Percentiles rank a stretch among this genome's conserved stretches.
phyloP scores from a whole-genome alignment of 2,113 vertebrate genomes.

The Hiodon tergisus region DNA sequence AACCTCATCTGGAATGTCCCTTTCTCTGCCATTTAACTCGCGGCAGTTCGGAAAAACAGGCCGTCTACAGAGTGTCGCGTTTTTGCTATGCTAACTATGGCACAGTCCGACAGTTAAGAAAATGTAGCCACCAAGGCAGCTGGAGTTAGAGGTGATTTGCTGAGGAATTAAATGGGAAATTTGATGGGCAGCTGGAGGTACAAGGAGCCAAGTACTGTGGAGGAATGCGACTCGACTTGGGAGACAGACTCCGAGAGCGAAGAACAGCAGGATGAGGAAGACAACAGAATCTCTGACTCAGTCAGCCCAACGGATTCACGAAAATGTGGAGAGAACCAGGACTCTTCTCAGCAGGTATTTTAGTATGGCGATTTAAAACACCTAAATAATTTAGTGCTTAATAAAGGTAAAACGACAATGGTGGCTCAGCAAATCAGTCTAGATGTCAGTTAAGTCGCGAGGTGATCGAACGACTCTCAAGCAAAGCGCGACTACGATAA shows the following conservation, averaged over 20 bases:
- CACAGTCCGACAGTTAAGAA: conserved; percentile 6
- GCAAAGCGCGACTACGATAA: too few relatives aligned
- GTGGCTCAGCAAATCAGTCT: conserved; percentile 7
- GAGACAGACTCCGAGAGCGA: conserved; percentile 68
- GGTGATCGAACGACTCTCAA: too few relatives aligned
- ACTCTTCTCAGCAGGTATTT: conserved; percentile 52
- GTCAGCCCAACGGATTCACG: conserved; percentile 45
- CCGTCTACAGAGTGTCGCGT: neutral
- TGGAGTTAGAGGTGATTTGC: conserved; percentile 3
- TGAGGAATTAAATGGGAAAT: conserved; percentile 65
- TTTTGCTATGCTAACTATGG: conserved; percentile 6
- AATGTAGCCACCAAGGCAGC: conserved; percentile 29
- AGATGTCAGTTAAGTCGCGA: conserved; percentile 7
- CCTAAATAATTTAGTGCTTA: conserved; percentile 9
- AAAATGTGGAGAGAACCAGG: conserved; percentile 39
- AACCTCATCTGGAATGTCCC: conserved; percentile 29
- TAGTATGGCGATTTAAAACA: neutral
- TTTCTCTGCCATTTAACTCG: conserved; percentile 22
- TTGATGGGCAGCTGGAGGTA: conserved; percentile 64
- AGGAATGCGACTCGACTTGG: conserved; percentile 77
- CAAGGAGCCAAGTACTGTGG: conserved; percentile 71
- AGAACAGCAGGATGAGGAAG: conserved; percentile 51
- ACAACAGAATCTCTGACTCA: conserved; percentile 51
- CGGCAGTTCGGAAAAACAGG: neutral
- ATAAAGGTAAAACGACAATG: neutral